Base-by-base conservation (phyloP, 2,113 vertebrate genomes). In the Lathamus discolor region DNA sequence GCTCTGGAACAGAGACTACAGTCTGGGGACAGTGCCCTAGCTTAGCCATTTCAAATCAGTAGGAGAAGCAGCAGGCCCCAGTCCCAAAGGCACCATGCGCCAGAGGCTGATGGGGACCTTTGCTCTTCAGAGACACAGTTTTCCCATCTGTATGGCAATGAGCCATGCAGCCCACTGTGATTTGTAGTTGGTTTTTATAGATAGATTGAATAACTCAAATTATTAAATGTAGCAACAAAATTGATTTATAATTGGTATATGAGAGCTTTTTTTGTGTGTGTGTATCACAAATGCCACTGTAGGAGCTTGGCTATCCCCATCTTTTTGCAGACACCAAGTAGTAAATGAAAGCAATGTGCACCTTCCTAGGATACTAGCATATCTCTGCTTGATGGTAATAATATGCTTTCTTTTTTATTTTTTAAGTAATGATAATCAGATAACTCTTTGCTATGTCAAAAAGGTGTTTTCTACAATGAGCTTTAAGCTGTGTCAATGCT, bases 1-100 rank as follows among this genome's bases (percentile, higher is more conserved):
- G 69, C 44, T 31, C 11, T 5, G 57, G 9, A 28, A 15, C 46
- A n/a, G 79, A 6, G 70, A 3, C n/a, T 23, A 51, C 33, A 9
- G 10, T 7, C 16, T 54, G 51, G 51, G 69, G 24, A 6, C 13
- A 2, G 6, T 6, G 61, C 28, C 37, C 31, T 12, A 2, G 1
- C 6, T 2, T 74, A 11, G 46, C 23, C 10, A 3, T 23, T 31
- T 39, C 6, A 10, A 48, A 68, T 39, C 0, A 0, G 9, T 4
- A 35, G 28, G 35, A 35, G 22, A 29, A 33, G 3, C 39, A 39
- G 66, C 44, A 46, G 28, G 57, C 64, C 72, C 31, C 70, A 41
- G 76, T 19, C 11, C 52, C 33, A 0, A 37, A 11, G 4, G 5
- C 51, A 11, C 5, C 2, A 3, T 43, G 64, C 33, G 9, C 59